Base-by-base conservation (phyloP, 2,113 vertebrate genomes). In the Sialia sialis region DNA sequence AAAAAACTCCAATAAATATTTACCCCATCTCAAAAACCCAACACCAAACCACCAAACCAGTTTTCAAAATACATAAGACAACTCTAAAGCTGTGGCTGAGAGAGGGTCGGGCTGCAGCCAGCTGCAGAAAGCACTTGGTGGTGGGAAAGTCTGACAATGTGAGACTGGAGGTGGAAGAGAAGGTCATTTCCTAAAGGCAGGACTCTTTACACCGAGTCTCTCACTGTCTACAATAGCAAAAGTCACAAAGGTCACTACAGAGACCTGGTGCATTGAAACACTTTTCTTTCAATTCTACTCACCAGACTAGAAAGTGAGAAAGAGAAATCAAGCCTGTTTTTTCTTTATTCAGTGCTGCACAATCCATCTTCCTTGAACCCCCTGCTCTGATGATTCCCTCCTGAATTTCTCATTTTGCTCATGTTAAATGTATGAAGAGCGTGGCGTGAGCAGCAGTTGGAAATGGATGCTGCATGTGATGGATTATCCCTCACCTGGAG, bases 81-180 rank as follows among this genome's bases (percentile, higher is more conserved):
- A 2, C 19, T 39, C 29, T 55, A 63, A 26, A 70, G 25, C 60
- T 8, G 11, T 70, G 67, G 29, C 55, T 76, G 55, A 62, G 36
- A 85, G 87, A 67, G 55, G 54, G 4, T 34, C 46, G 70, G 75
- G 43, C 21, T 87, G 52, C 43, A 87, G 27, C 30, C 66, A 84
- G 41, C 38, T 68, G 58, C 44, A 44, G 75, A 80, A 79, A 80
- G 7, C 29, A 19, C 3, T 51, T 52, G 64, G 30, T 63, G 55
- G 30, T 77, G 63, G 41, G 16, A 82, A 32, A 23, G 36, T 75
- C 23, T 87, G 85, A 30, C 29, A 41, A 27, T 12, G 58, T 72
- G 39, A 87, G 63, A 44, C 74, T 74, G 93, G 75, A 43, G 90
- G 87, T 90, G 87, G 93, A 76, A 84, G 72, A 43, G 80, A 94